phyloP scores from a whole-genome alignment of 2,797 vertebrate genomes.

The Rhadinocentrus ornatus region DNA sequence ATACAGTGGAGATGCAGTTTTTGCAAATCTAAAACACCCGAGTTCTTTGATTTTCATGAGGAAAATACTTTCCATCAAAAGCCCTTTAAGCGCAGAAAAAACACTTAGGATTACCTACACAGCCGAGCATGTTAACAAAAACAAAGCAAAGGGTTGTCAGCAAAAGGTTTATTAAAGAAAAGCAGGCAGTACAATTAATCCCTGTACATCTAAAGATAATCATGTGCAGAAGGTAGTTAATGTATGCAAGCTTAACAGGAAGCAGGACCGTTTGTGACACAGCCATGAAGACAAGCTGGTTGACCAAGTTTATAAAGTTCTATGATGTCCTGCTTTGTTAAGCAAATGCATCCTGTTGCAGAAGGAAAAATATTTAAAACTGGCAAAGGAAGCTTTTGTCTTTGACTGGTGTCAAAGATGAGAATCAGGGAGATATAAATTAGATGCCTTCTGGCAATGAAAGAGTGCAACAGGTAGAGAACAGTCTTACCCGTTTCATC shows the following conservation, averaged over 20 bases:
- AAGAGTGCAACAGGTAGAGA: conserved; percentile 25
- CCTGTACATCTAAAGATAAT: background rate
- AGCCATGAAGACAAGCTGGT: conserved; percentile 8
- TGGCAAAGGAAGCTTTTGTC: conserved; percentile 1
- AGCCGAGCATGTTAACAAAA: conserved; percentile 31
- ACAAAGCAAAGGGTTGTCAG: conserved; percentile 22
- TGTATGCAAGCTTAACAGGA: background rate
- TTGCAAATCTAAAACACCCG: conserved; percentile 60
- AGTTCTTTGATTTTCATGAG: conserved; percentile 68
- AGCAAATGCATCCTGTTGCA: conserved; percentile 26
- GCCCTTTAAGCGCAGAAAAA: conserved; percentile 49
- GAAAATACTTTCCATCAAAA: conserved; percentile 62
- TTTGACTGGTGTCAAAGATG: conserved; percentile 6
- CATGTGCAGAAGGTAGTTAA: background rate
- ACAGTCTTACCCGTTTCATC: conserved; percentile 75
- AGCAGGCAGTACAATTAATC: background rate
- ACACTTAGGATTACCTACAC: conserved; percentile 45
- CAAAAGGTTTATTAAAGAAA: conserved; percentile 1
- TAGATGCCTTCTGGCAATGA: conserved; percentile 16
- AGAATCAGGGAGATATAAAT: conserved; percentile 37
- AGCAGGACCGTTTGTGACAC: conserved; percentile 4
- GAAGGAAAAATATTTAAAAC: conserved; percentile 23
- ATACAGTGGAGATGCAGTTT: conserved; percentile 67
- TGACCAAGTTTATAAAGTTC: background rate
- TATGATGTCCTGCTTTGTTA: conserved; percentile 19